These are phyloP conservation scores for Vombatus ursinus DNA, from an alignment of 2,113 vertebrate species.

Conservation along the genomic window DNA sequence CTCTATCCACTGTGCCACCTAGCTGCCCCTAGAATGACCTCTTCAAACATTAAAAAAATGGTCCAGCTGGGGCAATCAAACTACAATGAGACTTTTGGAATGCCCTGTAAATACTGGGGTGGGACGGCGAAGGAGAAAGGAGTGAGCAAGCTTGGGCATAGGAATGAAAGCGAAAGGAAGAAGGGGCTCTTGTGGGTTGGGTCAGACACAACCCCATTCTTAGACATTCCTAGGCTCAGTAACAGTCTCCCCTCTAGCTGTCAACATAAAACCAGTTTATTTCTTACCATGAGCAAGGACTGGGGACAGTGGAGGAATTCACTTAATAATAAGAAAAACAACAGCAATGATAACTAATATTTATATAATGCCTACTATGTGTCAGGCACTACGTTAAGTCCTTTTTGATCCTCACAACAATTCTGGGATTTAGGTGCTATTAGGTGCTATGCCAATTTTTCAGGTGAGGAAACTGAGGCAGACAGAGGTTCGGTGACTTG, in stretches of 20 bases:
- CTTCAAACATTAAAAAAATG: background rate
- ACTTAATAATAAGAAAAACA: background rate
- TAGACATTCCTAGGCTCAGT: background rate
- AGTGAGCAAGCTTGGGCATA: background rate
- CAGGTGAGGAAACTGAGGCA: background rate
- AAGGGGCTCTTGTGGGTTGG: background rate
- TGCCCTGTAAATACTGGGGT: background rate
- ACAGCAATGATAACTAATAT: background rate
- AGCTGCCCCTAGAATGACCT: no score
- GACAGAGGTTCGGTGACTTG: background rate
- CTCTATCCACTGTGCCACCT: no score
- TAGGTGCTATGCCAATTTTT: background rate
- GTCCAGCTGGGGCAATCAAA: background rate
- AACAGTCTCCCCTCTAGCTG: background rate
- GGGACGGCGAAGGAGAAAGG: background rate
- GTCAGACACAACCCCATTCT: no score
- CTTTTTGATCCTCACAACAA: background rate
- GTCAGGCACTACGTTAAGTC: no score
- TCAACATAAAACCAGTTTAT: background rate
- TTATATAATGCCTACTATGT: background rate
- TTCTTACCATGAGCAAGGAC: background rate
- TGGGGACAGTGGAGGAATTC: background rate
- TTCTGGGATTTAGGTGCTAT: background rate
- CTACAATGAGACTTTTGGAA: background rate
- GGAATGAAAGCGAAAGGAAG: background rate